phyloP scores from a whole-genome alignment of 2,888 invertebrate species.

The Cantharis rufa region DNA sequence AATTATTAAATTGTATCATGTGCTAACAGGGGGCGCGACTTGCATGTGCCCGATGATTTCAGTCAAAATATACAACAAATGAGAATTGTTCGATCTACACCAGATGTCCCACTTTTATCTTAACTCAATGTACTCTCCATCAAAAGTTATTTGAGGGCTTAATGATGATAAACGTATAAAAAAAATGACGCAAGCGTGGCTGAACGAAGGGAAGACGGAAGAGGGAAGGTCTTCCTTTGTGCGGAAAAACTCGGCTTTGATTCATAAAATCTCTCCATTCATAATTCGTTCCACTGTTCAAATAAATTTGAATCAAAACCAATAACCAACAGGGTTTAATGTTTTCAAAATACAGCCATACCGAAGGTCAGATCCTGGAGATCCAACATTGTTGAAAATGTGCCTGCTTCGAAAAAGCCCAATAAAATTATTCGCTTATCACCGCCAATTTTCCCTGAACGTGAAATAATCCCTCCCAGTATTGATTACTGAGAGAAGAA shows the following conservation, averaged over 20 bases:
- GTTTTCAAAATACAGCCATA: neutral
- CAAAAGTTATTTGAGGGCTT: no score
- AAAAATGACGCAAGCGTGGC: no score
- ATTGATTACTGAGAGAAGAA: constrained; percentile 20
- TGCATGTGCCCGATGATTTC: neutral
- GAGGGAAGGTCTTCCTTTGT: no score
- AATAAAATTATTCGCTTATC: neutral
- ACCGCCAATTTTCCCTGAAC: neutral
- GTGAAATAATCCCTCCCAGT: constrained; percentile 13
- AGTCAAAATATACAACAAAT: neutral
- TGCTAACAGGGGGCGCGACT: neutral
- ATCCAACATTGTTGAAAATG: neutral
- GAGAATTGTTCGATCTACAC: neutral
- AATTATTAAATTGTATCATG: neutral
- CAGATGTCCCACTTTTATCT: neutral
- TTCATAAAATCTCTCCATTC: no score
- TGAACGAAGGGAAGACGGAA: no score
- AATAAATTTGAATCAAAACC: no score
- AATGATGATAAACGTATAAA: no score
- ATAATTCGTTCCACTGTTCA: no score
- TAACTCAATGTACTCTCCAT: neutral
- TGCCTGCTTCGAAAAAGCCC: neutral
- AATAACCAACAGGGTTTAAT: no score
- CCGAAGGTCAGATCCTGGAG: neutral
- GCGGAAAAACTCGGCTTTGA: no score